Base-by-base conservation (phyloP, 1,140 invertebrate species). In the Heliconius congener region DNA sequence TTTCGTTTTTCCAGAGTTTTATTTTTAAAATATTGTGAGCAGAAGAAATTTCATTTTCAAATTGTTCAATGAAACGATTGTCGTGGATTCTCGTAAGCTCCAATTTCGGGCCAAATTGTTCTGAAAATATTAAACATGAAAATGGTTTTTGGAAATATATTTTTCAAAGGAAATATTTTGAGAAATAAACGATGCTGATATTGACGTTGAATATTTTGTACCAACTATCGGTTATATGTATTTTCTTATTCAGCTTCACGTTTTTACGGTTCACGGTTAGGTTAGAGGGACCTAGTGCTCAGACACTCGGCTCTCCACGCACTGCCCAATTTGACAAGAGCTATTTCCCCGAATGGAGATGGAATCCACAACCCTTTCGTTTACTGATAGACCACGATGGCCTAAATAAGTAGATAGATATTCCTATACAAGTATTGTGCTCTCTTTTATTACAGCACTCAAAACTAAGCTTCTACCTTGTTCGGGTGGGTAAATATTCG, bases 61-160 rank as follows among this genome's bases (percentile, higher is more conserved):
- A 66, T 27, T 66, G 23, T 66, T 66, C 60, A 30, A 66, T 30
- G 60, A 66, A 66, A 66, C 60, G 60, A 66, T 66, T 30, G 23
- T 66, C 60, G 60, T 30, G 60, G 60, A 66, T 66, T 66, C 9
- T 27, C 23, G 23, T 66, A 66, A 66, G 60, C 60, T 66, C 27
- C 23, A 66, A 66, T 66, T 66, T 66, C 23, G 60, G 23, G 19
- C 23, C 23, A 66, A 66, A 66, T 66, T 66, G 60, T 66, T 66
- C 60, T 66, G 60, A 66, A 66, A 66, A 66, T 66, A 30, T 30
- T 66, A 27, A 23, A 60, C 27, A 52, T 52, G 50, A 16, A 52
- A 52, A 52, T 19, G 50, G 50, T 52, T 52, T 52, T 27, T 66
- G 60, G 3, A 30, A 66, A 66, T 27, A 27, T 66, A 66, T 30